These are phyloP conservation scores for Carassius carassius DNA, from an alignment of 2,113 vertebrate species.

Conservation along the genomic window DNA sequence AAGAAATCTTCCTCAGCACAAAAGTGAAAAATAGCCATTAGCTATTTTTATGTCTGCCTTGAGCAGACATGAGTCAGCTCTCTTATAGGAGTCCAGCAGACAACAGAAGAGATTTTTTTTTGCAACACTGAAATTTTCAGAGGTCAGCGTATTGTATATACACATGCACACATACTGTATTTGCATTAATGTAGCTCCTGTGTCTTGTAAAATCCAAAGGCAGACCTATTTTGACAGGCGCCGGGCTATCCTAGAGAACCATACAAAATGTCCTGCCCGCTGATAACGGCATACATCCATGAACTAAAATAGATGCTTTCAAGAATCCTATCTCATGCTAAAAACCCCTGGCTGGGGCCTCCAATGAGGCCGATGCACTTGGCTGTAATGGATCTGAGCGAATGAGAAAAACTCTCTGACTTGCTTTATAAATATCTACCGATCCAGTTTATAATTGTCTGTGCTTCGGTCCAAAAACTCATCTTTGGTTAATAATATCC, in stretches of 20 bases:
- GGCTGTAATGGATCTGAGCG: conserved; percentile 73
- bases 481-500: conserved; percentile 59
- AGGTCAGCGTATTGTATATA: background rate
- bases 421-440: conserved; percentile 76
- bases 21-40: conserved; percentile 14
- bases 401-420: conserved; percentile 69
- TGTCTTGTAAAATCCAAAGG: conserved; percentile 5
- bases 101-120: conserved; percentile 1
- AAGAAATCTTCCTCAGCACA: conserved; percentile 22
- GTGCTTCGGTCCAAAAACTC: conserved; percentile 62
- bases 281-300: conserved; percentile 68
- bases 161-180: background rate
- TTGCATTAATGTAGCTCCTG: background rate
- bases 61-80: conserved; percentile 31
- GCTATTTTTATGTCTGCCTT: background rate
- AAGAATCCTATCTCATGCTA: conserved; percentile 73
- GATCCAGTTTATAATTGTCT: conserved; percentile 72
- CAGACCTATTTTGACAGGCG: conserved; percentile 39
- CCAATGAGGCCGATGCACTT: conserved; percentile 50
- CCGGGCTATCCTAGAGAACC: conserved; percentile 52
- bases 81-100: background rate
- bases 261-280: conserved; percentile 63
- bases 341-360: conserved; percentile 66
- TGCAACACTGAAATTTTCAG: background rate
- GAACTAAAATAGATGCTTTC: conserved; percentile 79